Percentiles rank a stretch among this genome's conserved stretches.
These are phyloP conservation scores for Spicauda simplicius DNA, from an alignment of 2,888 invertebrate genomes.

Conservation along the genomic window DNA sequence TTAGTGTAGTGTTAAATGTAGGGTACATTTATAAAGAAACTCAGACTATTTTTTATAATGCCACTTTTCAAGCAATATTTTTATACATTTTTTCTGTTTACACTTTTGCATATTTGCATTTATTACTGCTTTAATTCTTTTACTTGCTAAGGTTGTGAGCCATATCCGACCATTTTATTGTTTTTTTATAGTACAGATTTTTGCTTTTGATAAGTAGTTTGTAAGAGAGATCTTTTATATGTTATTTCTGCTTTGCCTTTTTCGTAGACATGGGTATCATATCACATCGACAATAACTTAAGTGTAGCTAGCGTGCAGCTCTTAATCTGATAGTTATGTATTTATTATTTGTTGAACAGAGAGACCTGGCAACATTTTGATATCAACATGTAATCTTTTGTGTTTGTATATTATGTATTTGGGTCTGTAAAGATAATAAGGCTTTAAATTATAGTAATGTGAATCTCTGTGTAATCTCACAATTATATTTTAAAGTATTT, in stretches of 20 bases:
- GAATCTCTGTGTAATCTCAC: constrained; percentile 21
- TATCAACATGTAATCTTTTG: neutral
- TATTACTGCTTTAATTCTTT: constrained; percentile 31
- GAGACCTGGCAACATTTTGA: neutral
- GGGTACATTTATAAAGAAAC: constrained; percentile 1
- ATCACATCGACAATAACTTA: neutral
- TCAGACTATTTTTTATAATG: constrained; percentile 36
- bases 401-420: neutral
- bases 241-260: constrained; percentile 2
- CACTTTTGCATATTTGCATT: constrained; percentile 23
- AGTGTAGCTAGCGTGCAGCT: neutral
- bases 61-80: constrained; percentile 42
- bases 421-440: neutral
- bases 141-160: constrained; percentile 57
- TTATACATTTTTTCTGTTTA: constrained; percentile 42
- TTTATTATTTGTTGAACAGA: neutral
- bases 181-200: constrained; percentile 41
- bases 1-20: constrained; percentile 33
- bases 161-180: constrained; percentile 57
- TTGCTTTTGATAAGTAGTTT: constrained; percentile 3
- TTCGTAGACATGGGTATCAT: neutral
- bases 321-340: neutral
- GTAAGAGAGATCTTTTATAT: neutral
- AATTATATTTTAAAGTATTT: constrained; percentile 14
- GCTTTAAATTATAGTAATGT: constrained; percentile 7